Evolutionary conservation across 2,888 invertebrate species (phyloP).

Genomic region (Aleiodes testaceus): DNA sequence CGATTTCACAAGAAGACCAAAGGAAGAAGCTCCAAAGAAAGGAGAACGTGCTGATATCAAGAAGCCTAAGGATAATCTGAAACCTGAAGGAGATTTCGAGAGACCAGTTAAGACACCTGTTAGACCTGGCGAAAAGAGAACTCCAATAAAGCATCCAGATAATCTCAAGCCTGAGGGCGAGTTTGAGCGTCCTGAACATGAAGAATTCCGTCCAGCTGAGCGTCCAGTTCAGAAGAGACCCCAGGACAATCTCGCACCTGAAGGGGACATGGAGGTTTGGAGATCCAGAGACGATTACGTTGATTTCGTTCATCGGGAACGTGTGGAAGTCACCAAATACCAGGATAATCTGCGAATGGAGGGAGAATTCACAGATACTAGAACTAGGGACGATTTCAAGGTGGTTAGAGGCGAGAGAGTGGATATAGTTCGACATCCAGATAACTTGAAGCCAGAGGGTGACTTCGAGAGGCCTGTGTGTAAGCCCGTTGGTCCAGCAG

Average conservation of each 20-base stretch:
- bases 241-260: constrained; percentile 56
- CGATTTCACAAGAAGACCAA: too few relatives aligned
- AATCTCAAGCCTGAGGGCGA: constrained; percentile 72
- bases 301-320: constrained; percentile 74
- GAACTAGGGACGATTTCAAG: constrained; percentile 76
- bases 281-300: constrained; percentile 77
- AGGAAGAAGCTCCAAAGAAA: too few relatives aligned
- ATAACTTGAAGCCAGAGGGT: constrained; percentile 69
- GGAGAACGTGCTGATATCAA: too few relatives aligned
- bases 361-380: constrained; percentile 75
- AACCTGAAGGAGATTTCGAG: constrained; percentile 77
- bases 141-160: constrained; percentile 70
- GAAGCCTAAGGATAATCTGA: constrained; percentile 67
- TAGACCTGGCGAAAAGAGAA: constrained; percentile 71
- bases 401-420: constrained; percentile 73
- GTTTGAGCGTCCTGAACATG: constrained; percentile 60
- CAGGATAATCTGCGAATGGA: constrained; percentile 81
- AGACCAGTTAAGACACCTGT: constrained; percentile 53
- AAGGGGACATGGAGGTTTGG: constrained; percentile 73
- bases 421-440: constrained; percentile 71
- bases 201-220: too few relatives aligned
- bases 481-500: constrained; percentile 68
- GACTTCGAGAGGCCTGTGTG: constrained; percentile 74
- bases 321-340: constrained; percentile 71
- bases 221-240: constrained; percentile 42